Evolutionary conservation across 2,888 invertebrate species (phyloP).

Genomic region (Syrista parreyssii): DNA sequence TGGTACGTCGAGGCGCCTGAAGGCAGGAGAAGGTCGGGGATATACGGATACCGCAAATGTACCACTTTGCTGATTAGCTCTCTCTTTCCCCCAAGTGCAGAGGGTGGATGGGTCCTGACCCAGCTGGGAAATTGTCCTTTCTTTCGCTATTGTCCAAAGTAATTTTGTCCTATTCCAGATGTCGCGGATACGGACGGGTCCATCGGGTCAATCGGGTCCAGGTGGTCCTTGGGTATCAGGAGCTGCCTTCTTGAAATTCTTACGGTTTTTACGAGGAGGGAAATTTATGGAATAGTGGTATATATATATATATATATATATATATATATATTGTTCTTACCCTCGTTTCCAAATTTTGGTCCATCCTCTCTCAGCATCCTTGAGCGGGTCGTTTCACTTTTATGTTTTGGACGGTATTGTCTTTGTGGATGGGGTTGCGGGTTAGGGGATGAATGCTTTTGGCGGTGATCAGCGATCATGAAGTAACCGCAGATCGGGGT

Average conservation of each 20-base stretch:
- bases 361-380: too few relatives aligned
- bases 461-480: too few relatives aligned
- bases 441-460: too few relatives aligned
- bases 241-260: neutral
- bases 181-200: neutral
- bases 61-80: slow-evolving; percentile 24
- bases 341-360: too few relatives aligned
- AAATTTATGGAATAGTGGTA: neutral
- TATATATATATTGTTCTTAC: too few relatives aligned
- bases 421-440: too few relatives aligned
- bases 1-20: neutral
- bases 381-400: too few relatives aligned
- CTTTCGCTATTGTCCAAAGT: neutral
- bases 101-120: neutral
- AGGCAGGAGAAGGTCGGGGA: neutral
- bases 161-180: neutral
- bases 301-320: too few relatives aligned
- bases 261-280: neutral
- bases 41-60: neutral
- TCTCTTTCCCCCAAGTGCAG: neutral
- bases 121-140: neutral
- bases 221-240: neutral
- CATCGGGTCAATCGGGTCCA: neutral
- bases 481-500: too few relatives aligned
- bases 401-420: too few relatives aligned